These are phyloP conservation scores for Orchesellides sinensis DNA, from an alignment of 2,888 invertebrate genomes.

Conservation along the genomic window DNA sequence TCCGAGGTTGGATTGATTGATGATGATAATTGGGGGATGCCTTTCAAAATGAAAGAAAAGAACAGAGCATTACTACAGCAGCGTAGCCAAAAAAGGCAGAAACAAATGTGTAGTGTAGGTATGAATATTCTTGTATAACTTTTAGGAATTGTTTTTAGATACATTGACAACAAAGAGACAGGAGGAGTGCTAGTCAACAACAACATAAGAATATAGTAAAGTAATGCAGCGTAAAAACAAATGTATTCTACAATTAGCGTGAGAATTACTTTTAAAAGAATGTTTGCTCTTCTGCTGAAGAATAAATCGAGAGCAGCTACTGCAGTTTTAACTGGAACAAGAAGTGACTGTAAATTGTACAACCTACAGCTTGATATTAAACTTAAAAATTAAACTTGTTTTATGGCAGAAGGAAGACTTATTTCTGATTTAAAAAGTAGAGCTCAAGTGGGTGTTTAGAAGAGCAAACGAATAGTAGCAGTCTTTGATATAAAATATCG, in stretches of 20 bases:
- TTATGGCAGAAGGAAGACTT: too few species aligned
- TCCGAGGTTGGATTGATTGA: conserved; percentile 65
- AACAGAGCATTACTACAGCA: conserved; percentile 19
- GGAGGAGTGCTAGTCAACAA: conserved; percentile 43
- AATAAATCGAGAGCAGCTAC: too few species aligned
- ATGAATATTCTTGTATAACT: background rate
- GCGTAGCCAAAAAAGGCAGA: conserved; percentile 49
- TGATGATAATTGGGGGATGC: conserved; percentile 66
- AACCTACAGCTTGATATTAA: too few species aligned
- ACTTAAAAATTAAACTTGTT: too few species aligned
- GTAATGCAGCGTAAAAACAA: conserved; percentile 22
- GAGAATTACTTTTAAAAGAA: conserved; percentile 13
- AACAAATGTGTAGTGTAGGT: conserved; percentile 12
- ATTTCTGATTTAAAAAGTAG: too few species aligned
- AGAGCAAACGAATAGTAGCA: too few species aligned
- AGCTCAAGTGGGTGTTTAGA: too few species aligned
- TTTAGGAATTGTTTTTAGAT: conserved; percentile 23
- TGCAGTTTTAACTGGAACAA: too few species aligned
- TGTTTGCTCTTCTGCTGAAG: conserved; percentile 24
- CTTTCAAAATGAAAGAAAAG: conserved; percentile 47
- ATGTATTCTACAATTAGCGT: conserved; percentile 46
- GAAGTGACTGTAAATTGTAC: too few species aligned
- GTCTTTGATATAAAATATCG: too few species aligned
- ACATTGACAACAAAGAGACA: conserved; percentile 29
- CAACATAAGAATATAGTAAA: conserved; percentile 4